Evolutionary conservation across 1,140 invertebrate species (phyloP).

Genomic region (Drosophila micromelanica): DNA sequence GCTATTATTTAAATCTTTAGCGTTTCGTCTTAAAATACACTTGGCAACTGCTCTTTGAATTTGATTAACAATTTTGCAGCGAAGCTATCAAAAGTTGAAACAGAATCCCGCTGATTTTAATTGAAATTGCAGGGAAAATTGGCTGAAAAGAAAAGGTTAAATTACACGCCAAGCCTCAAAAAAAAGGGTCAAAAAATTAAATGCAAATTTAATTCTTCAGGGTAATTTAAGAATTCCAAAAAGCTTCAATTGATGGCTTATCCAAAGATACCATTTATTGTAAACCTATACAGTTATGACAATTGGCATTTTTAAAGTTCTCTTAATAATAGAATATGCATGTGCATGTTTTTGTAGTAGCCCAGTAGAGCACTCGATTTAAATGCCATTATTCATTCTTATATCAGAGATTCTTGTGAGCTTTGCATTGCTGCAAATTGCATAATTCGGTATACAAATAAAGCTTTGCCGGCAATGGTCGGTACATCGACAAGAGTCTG

Average conservation of each 20-base stretch:
- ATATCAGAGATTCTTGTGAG: not conserved
- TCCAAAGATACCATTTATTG: not conserved
- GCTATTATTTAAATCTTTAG: slow-evolving; percentile 28
- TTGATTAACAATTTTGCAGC: slow-evolving; percentile 52
- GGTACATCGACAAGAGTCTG: slow-evolving; percentile 10
- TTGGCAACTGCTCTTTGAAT: slow-evolving; percentile 31
- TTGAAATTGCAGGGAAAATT: slow-evolving; percentile 59
- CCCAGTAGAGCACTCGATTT: not conserved
- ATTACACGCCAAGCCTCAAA: slow-evolving; percentile 1
- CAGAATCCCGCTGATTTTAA: slow-evolving; percentile 48
- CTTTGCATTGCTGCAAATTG: slow-evolving; percentile 9
- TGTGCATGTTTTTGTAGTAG: not conserved
- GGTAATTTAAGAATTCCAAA: slow-evolving; percentile 46
- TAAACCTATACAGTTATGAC: no score
- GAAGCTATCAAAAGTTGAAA: slow-evolving; percentile 34
- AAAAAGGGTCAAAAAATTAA: slow-evolving; percentile 32
- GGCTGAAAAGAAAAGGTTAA: slow-evolving; percentile 33
- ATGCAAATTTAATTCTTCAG: slow-evolving; percentile 29
- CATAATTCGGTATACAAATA: slow-evolving; percentile 23
- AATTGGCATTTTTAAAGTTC: no score
- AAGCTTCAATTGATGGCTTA: not conserved
- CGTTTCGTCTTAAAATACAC: slow-evolving; percentile 10
- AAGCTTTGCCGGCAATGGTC: slow-evolving; percentile 13
- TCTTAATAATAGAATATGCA: not conserved
- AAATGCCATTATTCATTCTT: not conserved